Conservation (phyloP, 2,797 vertebrate species). For the Leontocebus nigricollis region DNA sequence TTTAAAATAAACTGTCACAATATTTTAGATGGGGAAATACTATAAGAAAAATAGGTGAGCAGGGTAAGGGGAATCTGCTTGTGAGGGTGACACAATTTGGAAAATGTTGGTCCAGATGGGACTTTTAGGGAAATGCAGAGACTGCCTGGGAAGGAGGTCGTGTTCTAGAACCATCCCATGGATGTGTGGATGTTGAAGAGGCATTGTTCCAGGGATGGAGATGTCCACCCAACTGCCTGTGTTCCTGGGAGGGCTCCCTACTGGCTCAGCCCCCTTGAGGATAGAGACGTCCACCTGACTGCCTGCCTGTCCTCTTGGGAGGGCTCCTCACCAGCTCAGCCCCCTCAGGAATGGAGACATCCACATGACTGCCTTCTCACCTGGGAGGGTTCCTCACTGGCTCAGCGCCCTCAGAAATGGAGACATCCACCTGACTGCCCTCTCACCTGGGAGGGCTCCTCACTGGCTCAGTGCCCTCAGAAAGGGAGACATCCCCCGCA, state of each 20-base stretch:
- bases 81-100: not conserved
- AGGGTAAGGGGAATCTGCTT: not conserved
- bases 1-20: not conserved
- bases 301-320: too few relatives aligned
- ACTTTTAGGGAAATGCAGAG: not conserved
- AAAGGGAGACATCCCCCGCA: not conserved
- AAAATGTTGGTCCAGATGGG: not conserved
- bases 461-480: too few relatives aligned
- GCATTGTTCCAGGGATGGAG: accelerated
- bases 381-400: too few relatives aligned
- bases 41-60: not conserved
- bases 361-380: too few relatives aligned
- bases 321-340: too few relatives aligned
- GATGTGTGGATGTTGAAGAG: not conserved
- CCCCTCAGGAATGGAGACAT: not conserved
- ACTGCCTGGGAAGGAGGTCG: not conserved
- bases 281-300: too few relatives aligned
- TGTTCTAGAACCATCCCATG: accelerated
- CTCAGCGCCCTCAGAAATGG: not conserved
- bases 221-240: accelerated
- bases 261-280: not conserved
- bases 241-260: too few relatives aligned
- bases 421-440: too few relatives aligned
- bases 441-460: too few relatives aligned
- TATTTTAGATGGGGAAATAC: not conserved